Evolutionary conservation across 2,797 vertebrate genomes (phyloP).

Genomic region (Acipenser oxyrinchus): DNA sequence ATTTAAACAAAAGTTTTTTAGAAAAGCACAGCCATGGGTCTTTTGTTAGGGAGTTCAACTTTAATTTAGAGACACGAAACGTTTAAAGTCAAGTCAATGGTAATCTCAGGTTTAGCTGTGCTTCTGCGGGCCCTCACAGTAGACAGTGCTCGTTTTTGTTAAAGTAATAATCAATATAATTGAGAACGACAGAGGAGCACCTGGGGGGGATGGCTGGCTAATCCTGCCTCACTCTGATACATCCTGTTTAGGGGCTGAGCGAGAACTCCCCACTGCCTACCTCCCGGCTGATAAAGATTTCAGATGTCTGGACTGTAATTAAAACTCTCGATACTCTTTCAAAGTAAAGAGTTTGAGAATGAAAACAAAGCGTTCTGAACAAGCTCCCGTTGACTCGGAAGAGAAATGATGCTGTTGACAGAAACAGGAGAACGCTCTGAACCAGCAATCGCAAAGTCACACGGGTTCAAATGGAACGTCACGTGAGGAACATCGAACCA

Average conservation of each 20-base stretch:
- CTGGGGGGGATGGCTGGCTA: slow-evolving; percentile 33
- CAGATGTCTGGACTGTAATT: slow-evolving; percentile 52
- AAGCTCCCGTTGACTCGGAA: slow-evolving; percentile 43
- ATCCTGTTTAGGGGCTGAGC: slow-evolving; percentile 26
- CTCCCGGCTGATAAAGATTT: slow-evolving; percentile 54
- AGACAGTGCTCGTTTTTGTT: slow-evolving; percentile 34
- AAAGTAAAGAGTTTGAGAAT: slow-evolving; percentile 34
- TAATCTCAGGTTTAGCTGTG: slow-evolving; percentile 51
- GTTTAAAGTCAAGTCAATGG: slow-evolving; percentile 36
- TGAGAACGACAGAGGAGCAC: slow-evolving; percentile 44
- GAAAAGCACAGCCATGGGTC: too few species aligned
- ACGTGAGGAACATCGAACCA: too few species aligned
- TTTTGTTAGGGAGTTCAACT: neutral
- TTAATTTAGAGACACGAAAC: slow-evolving; percentile 4
- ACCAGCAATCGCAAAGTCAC: slow-evolving; percentile 42
- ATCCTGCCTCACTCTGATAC: slow-evolving; percentile 42
- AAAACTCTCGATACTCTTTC: slow-evolving; percentile 27
- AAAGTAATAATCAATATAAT: slow-evolving; percentile 52
- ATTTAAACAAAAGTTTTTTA: too few species aligned
- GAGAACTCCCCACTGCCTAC: slow-evolving; percentile 24
- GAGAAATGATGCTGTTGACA: slow-evolving; percentile 33
- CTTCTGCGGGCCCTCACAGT: slow-evolving; percentile 32
- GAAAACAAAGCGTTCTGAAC: slow-evolving; percentile 30
- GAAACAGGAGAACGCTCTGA: slow-evolving; percentile 23
- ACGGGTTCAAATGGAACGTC: too few species aligned